A percentile compares a stretch with the other conserved stretches of the same genome.
Evolutionary conservation across 2,888 invertebrate species (phyloP).

Genomic region (Coenonympha glycerion): DNA sequence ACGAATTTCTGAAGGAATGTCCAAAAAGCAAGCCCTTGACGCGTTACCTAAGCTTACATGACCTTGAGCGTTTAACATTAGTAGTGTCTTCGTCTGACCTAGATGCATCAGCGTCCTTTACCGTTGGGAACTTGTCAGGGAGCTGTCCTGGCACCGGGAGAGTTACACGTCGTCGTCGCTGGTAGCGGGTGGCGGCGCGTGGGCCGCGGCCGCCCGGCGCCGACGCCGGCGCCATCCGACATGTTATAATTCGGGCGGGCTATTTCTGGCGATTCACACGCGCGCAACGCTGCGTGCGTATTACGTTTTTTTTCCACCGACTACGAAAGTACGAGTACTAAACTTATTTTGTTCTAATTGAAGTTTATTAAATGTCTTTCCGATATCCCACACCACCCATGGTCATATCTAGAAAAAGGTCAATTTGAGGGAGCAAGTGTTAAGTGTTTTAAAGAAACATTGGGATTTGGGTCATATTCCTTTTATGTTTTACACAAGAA

Average conservation of each 20-base stretch:
- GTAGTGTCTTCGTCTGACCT: neutral
- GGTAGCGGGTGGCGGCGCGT: conserved; percentile 30
- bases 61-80: no score
- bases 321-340: conserved; percentile 37
- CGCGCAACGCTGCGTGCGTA: conserved; percentile 56
- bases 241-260: conserved; percentile 70
- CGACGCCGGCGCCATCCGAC: conserved; percentile 66
- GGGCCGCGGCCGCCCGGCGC: conserved; percentile 58
- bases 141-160: neutral
- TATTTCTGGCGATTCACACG: conserved; percentile 72
- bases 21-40: no score
- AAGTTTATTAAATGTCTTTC: no score
- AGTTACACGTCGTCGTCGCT: conserved; percentile 13
- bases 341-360: no score
- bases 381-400: no score
- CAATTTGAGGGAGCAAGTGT: no score
- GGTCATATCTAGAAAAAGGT: no score
- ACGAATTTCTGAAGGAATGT: no score
- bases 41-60: neutral
- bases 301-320: conserved; percentile 48
- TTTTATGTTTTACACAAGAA: no score
- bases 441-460: no score
- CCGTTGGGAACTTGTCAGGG: conserved; percentile 1
- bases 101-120: no score
- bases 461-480: no score